Evolutionary conservation across 2,888 invertebrate genomes (phyloP), one percentile per base, ranked within the genome.

Genomic region (Lacanobia wlatinum): DNA sequence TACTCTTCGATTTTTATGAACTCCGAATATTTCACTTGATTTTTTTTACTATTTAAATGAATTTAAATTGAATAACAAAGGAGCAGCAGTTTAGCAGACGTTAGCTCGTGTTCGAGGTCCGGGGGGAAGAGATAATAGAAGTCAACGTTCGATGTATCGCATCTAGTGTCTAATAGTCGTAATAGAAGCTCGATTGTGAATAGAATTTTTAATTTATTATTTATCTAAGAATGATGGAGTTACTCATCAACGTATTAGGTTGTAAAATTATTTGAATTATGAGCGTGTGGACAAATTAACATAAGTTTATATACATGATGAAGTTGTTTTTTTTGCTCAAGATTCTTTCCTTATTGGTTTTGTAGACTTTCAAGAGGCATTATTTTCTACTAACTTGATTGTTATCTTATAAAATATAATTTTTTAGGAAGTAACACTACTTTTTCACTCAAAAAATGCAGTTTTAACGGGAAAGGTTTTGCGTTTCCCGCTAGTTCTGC

Each of bases 101-200:
- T n/a, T n/a, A n/a, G n/a, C n/a, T n/a, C n/a, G n/a, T n/a, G n/a
- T n/a, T n/a, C n/a, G n/a, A n/a, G n/a, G n/a, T n/a, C n/a, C n/a
- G n/a, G n/a, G 2, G 4, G 4, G 28, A 3, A 28, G 2, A 28
- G 28, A 78, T 77, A 82, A 73, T 84, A 77, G 78, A 81, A 87
- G 90, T 90, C 89, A 88, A 82, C 63, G 89, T 52, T 81, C 89
- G 77, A 46, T 75, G 73, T 83, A 82, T 82, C 82, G 70, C 73
- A 81, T 84, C 83, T 85, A 82, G 75, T 76, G 82, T 85, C 72
- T 87, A 84, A 78, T 76, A 66, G 80, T 84, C n/a, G 68, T 79
- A 85, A 86, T 86, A 86, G 78, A 87, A 84, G 76, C 84, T 55
- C 28, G 64, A 18, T 50, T 76, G 76, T 68, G 73, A 60, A 55